Conservation (phyloP, 2,888 invertebrate species). For the Habroteleia sp. region DNA sequence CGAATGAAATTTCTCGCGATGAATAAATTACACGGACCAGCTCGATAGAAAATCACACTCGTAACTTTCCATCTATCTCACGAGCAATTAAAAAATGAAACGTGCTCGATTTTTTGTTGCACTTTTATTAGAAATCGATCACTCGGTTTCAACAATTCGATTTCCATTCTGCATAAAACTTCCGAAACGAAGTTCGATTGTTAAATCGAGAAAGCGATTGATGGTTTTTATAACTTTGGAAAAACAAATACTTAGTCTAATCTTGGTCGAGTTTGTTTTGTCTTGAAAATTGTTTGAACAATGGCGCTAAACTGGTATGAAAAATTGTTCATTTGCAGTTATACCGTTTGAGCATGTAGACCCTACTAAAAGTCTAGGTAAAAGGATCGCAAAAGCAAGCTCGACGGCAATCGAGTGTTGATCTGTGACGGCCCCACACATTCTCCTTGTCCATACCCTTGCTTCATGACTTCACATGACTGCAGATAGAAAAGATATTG, state of each 20-base stretch:
- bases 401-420: slow-evolving; percentile 59
- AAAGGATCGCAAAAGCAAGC: slow-evolving; percentile 60
- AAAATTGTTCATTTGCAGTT: slow-evolving; percentile 30
- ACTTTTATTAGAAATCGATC: slow-evolving; percentile 29
- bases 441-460: slow-evolving; percentile 64
- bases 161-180: slow-evolving; percentile 17
- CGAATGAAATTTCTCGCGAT: slow-evolving; percentile 5
- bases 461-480: slow-evolving; percentile 60
- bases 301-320: slow-evolving; percentile 24
- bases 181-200: not conserved
- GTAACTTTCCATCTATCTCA: slow-evolving; percentile 21
- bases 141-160: slow-evolving; percentile 7
- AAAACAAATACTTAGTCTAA: not conserved
- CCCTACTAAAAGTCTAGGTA: slow-evolving; percentile 60
- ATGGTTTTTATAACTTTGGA: not conserved
- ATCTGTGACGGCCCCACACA: slow-evolving; percentile 64
- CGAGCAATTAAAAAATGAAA: not conserved
- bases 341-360: slow-evolving; percentile 30
- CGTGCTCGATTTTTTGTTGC: slow-evolving; percentile 3
- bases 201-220: slow-evolving; percentile 6
- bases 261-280: not conserved
- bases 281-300: slow-evolving; percentile 3
- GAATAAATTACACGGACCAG: slow-evolving; percentile 19
- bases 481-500: slow-evolving; percentile 51
- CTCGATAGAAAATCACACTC: slow-evolving; percentile 6